These are phyloP conservation scores for Gila robusta DNA, from an alignment of 2,797 vertebrate species.

Conservation along the genomic window DNA sequence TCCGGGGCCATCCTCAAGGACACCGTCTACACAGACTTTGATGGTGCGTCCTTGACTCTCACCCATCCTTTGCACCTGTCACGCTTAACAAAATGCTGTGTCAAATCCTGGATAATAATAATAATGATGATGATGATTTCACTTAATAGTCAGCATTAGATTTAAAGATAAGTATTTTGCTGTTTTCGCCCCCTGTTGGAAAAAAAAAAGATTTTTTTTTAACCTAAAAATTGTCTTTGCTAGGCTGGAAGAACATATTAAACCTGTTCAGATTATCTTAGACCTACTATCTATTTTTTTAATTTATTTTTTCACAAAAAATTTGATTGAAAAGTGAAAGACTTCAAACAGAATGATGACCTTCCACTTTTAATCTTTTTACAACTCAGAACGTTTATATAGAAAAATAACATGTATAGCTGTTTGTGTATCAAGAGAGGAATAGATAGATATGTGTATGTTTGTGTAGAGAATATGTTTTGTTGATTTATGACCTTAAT, in stretches of 20 bases:
- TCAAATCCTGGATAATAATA: not conserved
- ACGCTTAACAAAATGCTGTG: not conserved
- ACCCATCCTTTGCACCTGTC: not conserved
- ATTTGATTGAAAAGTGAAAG: not conserved
- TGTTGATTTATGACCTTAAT: not conserved
- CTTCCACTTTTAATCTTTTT: not conserved
- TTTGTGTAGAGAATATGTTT: not conserved
- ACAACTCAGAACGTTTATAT: not conserved
- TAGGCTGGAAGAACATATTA: not conserved
- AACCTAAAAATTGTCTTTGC: not conserved
- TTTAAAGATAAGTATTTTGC: not conserved
- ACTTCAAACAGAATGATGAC: not conserved
- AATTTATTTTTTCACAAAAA: too few relatives aligned
- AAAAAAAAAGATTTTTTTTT: not conserved
- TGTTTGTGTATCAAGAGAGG: too few relatives aligned
- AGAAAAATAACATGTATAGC: not conserved
- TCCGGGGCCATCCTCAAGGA: conserved; percentile 97
- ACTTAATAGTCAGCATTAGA: not conserved
- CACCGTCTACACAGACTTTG: conserved; percentile 98
- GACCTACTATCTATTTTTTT: too few relatives aligned
- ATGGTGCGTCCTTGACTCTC: conserved; percentile 80
- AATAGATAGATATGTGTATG: not conserved
- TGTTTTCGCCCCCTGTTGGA: not conserved
- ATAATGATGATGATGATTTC: too few relatives aligned
- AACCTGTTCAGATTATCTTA: not conserved